phyloP scores from a whole-genome alignment of 2,113 vertebrate genomes.

The Nerophis lumbriciformis region DNA sequence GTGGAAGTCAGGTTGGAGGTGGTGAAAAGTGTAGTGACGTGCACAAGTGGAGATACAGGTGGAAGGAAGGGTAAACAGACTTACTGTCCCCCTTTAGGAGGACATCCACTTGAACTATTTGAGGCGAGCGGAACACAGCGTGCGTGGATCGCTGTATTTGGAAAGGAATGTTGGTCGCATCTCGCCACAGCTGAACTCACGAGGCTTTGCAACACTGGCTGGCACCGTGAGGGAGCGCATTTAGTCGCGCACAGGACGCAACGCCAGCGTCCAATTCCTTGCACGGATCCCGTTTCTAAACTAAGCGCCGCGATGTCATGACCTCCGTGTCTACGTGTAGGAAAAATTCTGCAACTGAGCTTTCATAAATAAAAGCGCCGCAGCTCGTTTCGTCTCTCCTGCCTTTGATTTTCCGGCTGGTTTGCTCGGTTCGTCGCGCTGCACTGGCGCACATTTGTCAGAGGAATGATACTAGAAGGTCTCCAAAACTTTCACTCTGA shows the following conservation, averaged over 20 bases:
- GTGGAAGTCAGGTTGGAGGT: slow-evolving; percentile 19
- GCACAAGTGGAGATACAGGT: slow-evolving; percentile 33
- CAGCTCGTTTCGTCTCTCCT: neutral
- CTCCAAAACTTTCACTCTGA: neutral
- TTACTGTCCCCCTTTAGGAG: neutral
- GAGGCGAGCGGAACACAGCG: slow-evolving; percentile 67
- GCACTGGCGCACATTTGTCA: slow-evolving; percentile 22
- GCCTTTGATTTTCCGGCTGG: slow-evolving; percentile 19
- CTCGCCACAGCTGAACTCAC: slow-evolving; percentile 62
- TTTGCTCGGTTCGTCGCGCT: slow-evolving; percentile 16
- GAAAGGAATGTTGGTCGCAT: slow-evolving; percentile 73
- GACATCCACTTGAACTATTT: slow-evolving; percentile 60
- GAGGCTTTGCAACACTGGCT: slow-evolving; percentile 45
- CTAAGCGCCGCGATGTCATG: neutral
- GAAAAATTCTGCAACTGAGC: neutral
- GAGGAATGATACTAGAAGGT: slow-evolving; percentile 3
- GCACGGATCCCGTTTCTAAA: neutral
- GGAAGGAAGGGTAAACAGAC: slow-evolving; percentile 14
- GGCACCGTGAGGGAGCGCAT: slow-evolving; percentile 65
- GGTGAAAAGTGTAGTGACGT: slow-evolving; percentile 22
- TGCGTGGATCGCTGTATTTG: slow-evolving; percentile 73
- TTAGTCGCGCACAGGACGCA: slow-evolving; percentile 26
- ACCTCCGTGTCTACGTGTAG: neutral
- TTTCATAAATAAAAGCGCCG: neutral
- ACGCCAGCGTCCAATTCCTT: neutral